phyloP scores from a whole-genome alignment of 2,113 vertebrate species.

The Astatotilapia flaviijosephi region DNA sequence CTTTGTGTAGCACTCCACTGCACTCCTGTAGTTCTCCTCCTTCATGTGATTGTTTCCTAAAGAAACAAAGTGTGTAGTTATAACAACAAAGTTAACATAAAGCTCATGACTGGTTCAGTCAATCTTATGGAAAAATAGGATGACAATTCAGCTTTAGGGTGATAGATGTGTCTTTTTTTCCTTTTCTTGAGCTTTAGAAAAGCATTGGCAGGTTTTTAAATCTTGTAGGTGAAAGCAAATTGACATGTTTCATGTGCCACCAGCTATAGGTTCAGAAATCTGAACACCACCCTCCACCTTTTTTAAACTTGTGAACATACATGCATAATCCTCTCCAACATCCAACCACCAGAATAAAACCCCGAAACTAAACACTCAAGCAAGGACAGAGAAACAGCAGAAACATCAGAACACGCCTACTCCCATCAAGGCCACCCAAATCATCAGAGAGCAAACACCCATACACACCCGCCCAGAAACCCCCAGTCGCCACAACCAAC shows the following conservation, averaged over 20 bases:
- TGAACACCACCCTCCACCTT: neutral
- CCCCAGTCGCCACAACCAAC: neutral
- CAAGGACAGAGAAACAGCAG: neutral
- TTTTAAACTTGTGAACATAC: neutral
- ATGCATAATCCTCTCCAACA: neutral
- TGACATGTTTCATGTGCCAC: neutral
- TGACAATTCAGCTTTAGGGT: neutral
- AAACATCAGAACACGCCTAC: neutral
- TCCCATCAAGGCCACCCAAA: neutral
- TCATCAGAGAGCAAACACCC: neutral
- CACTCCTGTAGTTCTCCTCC: constrained; percentile 90
- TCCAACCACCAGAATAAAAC: neutral
- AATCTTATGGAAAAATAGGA: neutral
- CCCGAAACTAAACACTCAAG: neutral
- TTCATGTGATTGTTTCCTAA: constrained; percentile 98
- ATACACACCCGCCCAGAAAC: neutral
- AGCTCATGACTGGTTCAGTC: neutral
- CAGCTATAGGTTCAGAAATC: neutral
- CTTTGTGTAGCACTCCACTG: constrained; percentile 90
- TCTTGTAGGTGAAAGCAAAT: neutral
- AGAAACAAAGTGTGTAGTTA: neutral
- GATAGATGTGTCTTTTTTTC: neutral
- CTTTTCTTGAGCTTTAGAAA: neutral
- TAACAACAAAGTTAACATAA: neutral
- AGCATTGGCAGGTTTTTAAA: neutral